Conservation (phyloP, 1,140 invertebrate genomes). For the Anthonomus grandis region DNA sequence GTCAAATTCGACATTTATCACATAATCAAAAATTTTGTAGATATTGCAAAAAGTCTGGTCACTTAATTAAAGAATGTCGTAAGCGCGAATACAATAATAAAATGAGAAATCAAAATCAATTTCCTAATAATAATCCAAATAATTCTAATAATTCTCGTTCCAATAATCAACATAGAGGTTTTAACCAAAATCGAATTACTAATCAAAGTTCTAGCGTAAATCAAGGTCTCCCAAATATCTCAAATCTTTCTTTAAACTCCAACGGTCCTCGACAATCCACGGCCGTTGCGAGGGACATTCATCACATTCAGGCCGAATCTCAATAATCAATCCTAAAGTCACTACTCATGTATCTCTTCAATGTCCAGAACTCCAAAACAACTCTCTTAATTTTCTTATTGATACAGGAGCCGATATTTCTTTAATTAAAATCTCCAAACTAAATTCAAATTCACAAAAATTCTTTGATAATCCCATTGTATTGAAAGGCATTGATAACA, state of each 20-base stretch:
- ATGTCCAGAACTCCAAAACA: background rate
- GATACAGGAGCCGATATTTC: conserved; percentile 1
- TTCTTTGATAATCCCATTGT: background rate
- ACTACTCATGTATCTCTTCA: no score
- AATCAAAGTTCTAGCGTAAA: no score
- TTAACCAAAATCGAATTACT: no score
- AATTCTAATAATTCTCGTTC: no score
- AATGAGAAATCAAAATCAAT: conserved; percentile 1
- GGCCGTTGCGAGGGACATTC: background rate
- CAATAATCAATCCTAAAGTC: no score
- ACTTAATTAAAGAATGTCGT: conserved; percentile 16
- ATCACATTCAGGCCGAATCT: no score
- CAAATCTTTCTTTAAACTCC: conserved; percentile 8
- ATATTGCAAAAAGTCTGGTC: conserved; percentile 29
- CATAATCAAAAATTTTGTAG: conserved; percentile 18
- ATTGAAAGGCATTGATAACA: conserved; percentile 4
- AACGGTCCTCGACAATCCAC: background rate
- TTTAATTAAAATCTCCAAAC: background rate
- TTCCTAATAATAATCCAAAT: no score
- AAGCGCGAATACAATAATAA: conserved; percentile 19
- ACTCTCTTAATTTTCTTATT: conserved; percentile 1
- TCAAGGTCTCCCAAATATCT: no score
- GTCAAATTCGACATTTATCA: background rate
- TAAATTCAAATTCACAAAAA: background rate
- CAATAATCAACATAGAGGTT: no score